Evolutionary conservation across 2,113 vertebrate genomes (phyloP).

Genomic region (Leptobrachium leishanense): DNA sequence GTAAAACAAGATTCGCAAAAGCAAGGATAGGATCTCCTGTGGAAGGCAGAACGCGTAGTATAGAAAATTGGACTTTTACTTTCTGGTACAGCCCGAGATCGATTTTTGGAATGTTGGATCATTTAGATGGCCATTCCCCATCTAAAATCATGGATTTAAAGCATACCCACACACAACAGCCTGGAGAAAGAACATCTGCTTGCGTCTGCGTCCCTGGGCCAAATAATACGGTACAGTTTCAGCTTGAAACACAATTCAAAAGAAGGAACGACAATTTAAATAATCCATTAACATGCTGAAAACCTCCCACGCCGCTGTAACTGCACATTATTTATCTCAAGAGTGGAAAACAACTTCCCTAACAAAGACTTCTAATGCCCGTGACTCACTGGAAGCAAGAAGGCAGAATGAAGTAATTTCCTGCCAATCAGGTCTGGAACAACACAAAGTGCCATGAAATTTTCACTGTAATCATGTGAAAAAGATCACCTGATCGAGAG

Average conservation of each 20-base stretch:
- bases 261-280: slow-evolving; percentile 31
- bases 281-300: slow-evolving; percentile 47
- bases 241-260: slow-evolving; percentile 34
- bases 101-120: too few species aligned
- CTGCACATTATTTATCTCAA: slow-evolving; percentile 44
- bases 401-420: slow-evolving; percentile 31
- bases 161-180: slow-evolving; percentile 5
- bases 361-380: slow-evolving; percentile 38
- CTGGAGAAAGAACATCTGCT: slow-evolving; percentile 42
- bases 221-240: slow-evolving; percentile 45
- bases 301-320: slow-evolving; percentile 32
- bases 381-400: slow-evolving; percentile 39
- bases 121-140: neutral
- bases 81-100: too few species aligned
- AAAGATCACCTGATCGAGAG: neutral
- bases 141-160: neutral
- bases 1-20: too few species aligned
- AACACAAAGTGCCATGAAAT: slow-evolving; percentile 3
- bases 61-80: too few species aligned
- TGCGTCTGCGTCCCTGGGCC: slow-evolving; percentile 33
- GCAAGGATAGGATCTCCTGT: too few species aligned
- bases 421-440: slow-evolving; percentile 24
- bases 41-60: too few species aligned
- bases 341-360: slow-evolving; percentile 29
- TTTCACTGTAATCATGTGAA: slow-evolving; percentile 20